Base-by-base conservation (phyloP, 2,797 vertebrate species). In the Lithobates pipiens region DNA sequence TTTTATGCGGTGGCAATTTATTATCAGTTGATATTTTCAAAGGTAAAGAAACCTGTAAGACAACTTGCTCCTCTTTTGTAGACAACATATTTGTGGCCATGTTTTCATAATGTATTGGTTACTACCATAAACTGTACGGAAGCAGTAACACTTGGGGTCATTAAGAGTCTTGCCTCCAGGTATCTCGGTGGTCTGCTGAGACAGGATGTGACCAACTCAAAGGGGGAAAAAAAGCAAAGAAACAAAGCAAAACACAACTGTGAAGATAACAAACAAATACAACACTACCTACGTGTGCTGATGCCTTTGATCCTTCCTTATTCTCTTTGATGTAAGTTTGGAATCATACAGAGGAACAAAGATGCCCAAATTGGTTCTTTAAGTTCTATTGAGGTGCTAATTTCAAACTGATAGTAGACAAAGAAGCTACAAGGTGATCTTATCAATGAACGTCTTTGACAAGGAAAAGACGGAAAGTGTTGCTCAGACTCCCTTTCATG, bases 361-460 rank as follows among this genome's bases (percentile, higher is more conserved):
- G 94, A 89, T 91, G 91, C 91, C 93, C 94, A 95, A 93, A 94
- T 92, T 92, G 88, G 92, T 93, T 94, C 94, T 91, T 93, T 93
- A 94, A 95, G 95, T 91, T 92, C 90, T 90, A 92, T 82, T 93
- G 93, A 96, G 93, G 94, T 95, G 94, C 95, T 94, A 95, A 95
- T 93, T 94, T 91, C 89, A 91, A 95, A 94, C 91, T 93, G 90
- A 94, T 90, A 91, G 89, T 92, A 92, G 90, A 91, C 94, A 94
- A 94, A 94, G 89, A 91, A 92, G 85, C 91, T 88, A 92, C 91
- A 90, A 94, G 92, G 90, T 90, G 90, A 92, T 92, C 91, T 93
- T 92, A 95, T 95, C 93, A 90, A 89, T 84, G 90, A 91, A 93
- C 89, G 69, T 90, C 91, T 95, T 94, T 93, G 91, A 92, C 92